These are phyloP conservation scores for Lepidocolaptes lacrymiger DNA, from an alignment of 2,797 vertebrate genomes.

Conservation along the genomic window DNA sequence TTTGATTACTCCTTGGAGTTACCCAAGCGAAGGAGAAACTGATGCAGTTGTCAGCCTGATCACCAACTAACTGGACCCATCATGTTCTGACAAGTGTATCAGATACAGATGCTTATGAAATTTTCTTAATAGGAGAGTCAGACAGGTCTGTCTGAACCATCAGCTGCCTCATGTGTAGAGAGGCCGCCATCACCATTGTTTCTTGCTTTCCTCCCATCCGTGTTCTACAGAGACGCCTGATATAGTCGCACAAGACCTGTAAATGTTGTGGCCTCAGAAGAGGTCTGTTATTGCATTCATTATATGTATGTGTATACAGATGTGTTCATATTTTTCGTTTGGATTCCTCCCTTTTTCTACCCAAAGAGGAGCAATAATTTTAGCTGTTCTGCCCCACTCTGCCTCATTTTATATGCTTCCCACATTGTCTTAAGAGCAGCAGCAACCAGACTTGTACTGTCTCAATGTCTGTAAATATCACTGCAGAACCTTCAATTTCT, in stretches of 20 bases:
- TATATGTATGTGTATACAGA: not conserved
- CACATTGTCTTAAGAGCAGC: not conserved
- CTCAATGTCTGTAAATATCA: not conserved
- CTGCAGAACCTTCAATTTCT: not conserved
- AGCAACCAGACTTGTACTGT: not conserved
- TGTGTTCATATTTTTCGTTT: not conserved
- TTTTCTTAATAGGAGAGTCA: not conserved
- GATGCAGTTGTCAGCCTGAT: slow-evolving; percentile 1
- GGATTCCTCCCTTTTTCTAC: not conserved
- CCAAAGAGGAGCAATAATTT: not conserved
- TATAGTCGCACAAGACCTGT: not conserved
- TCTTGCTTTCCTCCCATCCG: not conserved
- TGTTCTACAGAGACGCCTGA: not conserved
- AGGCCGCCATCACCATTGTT: not conserved
- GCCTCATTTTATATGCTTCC: not conserved
- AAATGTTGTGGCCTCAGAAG: not conserved
- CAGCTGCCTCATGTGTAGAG: not conserved
- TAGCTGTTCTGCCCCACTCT: not conserved
- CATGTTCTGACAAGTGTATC: not conserved
- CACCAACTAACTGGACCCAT: not conserved
- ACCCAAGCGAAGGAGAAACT: not conserved
- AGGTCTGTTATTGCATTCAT: not conserved
- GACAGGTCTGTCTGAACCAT: not conserved
- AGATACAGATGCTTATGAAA: not conserved
- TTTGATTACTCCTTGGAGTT: slow-evolving; percentile 5